Percentiles rank a stretch among this genome's conserved stretches.
Evolutionary conservation across 2,113 vertebrate genomes (phyloP).

Genomic region (Hyperopisus bebe): DNA sequence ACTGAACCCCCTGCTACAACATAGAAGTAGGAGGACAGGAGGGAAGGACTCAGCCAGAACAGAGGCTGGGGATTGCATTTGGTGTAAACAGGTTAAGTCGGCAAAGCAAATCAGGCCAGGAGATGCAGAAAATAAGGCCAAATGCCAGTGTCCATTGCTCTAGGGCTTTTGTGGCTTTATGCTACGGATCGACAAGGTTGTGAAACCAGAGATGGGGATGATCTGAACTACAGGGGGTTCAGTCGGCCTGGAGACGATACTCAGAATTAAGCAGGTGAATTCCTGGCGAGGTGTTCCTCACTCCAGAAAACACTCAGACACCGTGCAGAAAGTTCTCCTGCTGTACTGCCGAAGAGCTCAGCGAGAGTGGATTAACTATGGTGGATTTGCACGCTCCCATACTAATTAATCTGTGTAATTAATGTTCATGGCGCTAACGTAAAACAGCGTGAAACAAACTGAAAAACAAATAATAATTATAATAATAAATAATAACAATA

Average conservation of each 20-base stretch:
- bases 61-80: constrained; percentile 43
- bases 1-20: background rate
- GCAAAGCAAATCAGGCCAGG: constrained; percentile 47
- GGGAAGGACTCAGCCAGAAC: background rate
- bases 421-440: background rate
- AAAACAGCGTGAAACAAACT: background rate
- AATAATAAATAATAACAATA: background rate
- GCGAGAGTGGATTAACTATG: background rate
- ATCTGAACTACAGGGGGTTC: background rate
- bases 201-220: background rate
- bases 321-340: background rate
- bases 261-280: background rate
- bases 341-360: background rate
- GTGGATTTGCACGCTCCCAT: background rate
- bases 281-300: background rate
- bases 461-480: background rate
- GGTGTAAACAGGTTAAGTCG: constrained; percentile 44
- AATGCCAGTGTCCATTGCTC: background rate
- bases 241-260: background rate
- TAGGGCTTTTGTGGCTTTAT: background rate
- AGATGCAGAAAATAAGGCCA: constrained; percentile 19
- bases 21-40: background rate
- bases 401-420: background rate
- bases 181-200: background rate
- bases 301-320: background rate